Conservation (phyloP, 2,888 invertebrate species). For the Thymelicus sylvestris region DNA sequence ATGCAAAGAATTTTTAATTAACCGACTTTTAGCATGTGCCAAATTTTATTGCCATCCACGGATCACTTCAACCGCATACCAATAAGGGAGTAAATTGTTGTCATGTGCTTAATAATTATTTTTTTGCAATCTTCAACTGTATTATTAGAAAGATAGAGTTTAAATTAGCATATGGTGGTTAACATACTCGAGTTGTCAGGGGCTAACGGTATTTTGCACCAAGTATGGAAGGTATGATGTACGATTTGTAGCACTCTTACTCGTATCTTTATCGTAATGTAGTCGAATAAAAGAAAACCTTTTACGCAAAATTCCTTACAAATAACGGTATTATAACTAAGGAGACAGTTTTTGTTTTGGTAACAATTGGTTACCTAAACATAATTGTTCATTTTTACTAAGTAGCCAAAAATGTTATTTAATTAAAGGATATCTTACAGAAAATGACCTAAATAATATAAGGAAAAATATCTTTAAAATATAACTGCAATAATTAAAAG, state of each 20-base stretch:
- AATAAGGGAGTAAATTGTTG: conserved; percentile 29
- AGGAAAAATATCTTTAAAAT: no score
- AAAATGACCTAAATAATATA: no score
- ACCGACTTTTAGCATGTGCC: conserved; percentile 25
- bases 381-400: no score
- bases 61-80: conserved; percentile 23
- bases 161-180: conserved; percentile 44
- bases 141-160: conserved; percentile 43
- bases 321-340: conserved; percentile 12
- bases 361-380: no score
- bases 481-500: no score
- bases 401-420: no score
- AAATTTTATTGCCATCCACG: conserved; percentile 21
- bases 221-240: conserved; percentile 70
- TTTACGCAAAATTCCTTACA: conserved; percentile 21
- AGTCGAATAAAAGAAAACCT: conserved; percentile 24
- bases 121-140: conserved; percentile 39
- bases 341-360: not conserved
- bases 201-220: conserved; percentile 68
- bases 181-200: conserved; percentile 40
- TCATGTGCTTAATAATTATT: conserved; percentile 7
- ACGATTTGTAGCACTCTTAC: conserved; percentile 76
- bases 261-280: conserved; percentile 54
- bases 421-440: no score
- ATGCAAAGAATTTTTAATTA: conserved; percentile 30